These are phyloP conservation scores for Xenus cinereus DNA, from an alignment of 2,113 vertebrate genomes.

Conservation along the genomic window DNA sequence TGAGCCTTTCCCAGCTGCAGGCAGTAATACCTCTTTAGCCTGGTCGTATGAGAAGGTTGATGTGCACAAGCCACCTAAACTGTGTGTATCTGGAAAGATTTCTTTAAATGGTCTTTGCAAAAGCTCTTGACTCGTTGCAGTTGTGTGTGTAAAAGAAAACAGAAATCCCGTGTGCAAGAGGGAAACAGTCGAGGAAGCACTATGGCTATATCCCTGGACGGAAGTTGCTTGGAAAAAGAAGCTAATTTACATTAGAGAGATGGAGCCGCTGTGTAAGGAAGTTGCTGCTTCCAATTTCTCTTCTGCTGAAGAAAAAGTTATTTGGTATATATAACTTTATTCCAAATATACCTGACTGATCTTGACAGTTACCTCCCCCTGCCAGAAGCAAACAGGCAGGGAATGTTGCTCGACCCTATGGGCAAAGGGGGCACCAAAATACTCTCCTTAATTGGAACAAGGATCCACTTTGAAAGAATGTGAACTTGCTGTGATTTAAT, in stretches of 20 bases:
- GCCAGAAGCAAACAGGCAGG: neutral
- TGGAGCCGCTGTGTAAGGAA: neutral
- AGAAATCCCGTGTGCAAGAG: neutral
- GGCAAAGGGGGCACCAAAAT: neutral
- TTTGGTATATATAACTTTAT: neutral
- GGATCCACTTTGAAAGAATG: neutral
- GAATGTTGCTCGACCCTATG: neutral
- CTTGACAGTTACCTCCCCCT: neutral
- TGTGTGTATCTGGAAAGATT: neutral
- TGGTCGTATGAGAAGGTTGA: neutral
- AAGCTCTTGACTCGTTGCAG: neutral
- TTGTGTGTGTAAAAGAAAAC: neutral
- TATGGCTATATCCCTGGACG: neutral
- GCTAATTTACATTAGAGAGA: neutral
- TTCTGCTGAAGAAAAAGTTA: neutral
- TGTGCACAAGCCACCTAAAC: neutral
- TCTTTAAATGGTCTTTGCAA: neutral
- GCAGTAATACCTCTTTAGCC: neutral
- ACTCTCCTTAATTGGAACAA: neutral
- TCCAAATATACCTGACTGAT: neutral
- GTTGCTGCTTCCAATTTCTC: neutral
- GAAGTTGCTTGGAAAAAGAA: neutral
- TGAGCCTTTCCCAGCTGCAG: neutral
- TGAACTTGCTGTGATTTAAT: neutral
- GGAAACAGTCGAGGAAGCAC: neutral